These are phyloP conservation scores for Ornithoptera alexandrae DNA, from an alignment of 2,888 invertebrate species.

Conservation along the genomic window DNA sequence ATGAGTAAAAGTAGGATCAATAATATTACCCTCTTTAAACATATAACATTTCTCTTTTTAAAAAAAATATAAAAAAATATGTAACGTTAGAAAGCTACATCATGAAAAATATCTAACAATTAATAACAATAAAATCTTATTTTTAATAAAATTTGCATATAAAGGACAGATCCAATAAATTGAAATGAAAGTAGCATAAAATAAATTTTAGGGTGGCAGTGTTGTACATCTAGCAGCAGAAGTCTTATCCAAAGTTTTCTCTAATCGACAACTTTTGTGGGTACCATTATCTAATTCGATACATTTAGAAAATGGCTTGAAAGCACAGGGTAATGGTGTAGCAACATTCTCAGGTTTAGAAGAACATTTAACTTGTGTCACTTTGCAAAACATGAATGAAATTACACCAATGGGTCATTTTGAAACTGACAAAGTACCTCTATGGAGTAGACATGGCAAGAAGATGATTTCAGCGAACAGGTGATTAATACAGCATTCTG, in stretches of 20 bases:
- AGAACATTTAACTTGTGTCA: conserved; percentile 69
- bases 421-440: conserved; percentile 83
- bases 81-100: too few species aligned
- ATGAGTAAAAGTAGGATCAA: too few species aligned
- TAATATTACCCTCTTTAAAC: too few species aligned
- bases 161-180: too few species aligned
- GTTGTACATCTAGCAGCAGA: conserved; percentile 90
- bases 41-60: too few species aligned
- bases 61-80: too few species aligned
- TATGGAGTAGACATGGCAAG: conserved; percentile 91
- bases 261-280: conserved; percentile 82
- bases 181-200: not conserved
- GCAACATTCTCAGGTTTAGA: conserved; percentile 85
- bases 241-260: conserved; percentile 83
- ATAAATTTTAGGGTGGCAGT: conserved; percentile 85
- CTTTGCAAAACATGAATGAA: conserved; percentile 86
- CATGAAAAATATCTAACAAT: too few species aligned
- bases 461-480: conserved; percentile 81
- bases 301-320: conserved; percentile 82
- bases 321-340: conserved; percentile 82
- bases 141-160: too few species aligned
- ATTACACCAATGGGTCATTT: conserved; percentile 85
- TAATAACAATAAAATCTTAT: too few species aligned
- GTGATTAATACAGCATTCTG: conserved; percentile 53
- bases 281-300: conserved; percentile 86